Base-by-base conservation (phyloP, 2,888 invertebrate species). In the Drosophila anomalata region DNA sequence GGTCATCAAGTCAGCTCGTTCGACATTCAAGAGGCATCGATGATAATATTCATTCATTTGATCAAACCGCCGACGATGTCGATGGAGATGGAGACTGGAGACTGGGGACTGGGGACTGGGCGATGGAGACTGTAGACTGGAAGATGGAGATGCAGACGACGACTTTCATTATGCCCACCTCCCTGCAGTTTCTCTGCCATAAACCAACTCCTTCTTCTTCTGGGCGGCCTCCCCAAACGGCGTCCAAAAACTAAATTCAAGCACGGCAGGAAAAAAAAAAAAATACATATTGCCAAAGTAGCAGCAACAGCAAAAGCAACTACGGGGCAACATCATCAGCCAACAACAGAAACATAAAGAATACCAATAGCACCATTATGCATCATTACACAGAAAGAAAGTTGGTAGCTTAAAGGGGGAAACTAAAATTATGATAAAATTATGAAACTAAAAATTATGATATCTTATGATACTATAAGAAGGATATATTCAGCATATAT, bases 31-130 rank as follows among this genome's bases (percentile, higher is more conserved):
- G 77, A 67, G 79, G 76, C 79, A 81, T 86, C 84, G 85, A 85
- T 87, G 83, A 87, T 87, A 80, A 88, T 86, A 87, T 88, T 89
- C 88, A 88, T 88, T 88, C 89, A 88, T 88, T 88, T 88, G 88
- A 88, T 89, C 88, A 73, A 82, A 88, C 88, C 88, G 88, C 84
- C 80, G 78, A 77, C 80, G 83, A 84, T 76, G 75, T 77, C 75
- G n/a, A n/a, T n/a, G n/a, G 71, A 36, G 56, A 55, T 33, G 58
- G 41, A 26, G 56, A 76, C 75, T 17, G 41, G 41, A 8, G 14
- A 41, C 17, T 41, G 17, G 14, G 8, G 17, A 41, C 14, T 41
- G 14, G 17, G 17, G 8, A 8, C 2, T 42, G 14, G 76, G 62
- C 75, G 58, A 73, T 59, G 54, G 48, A 73, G 62, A 77, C 17